These are phyloP conservation scores for Odontophorus gujanensis DNA, from an alignment of 2,113 vertebrate genomes.

Conservation along the genomic window DNA sequence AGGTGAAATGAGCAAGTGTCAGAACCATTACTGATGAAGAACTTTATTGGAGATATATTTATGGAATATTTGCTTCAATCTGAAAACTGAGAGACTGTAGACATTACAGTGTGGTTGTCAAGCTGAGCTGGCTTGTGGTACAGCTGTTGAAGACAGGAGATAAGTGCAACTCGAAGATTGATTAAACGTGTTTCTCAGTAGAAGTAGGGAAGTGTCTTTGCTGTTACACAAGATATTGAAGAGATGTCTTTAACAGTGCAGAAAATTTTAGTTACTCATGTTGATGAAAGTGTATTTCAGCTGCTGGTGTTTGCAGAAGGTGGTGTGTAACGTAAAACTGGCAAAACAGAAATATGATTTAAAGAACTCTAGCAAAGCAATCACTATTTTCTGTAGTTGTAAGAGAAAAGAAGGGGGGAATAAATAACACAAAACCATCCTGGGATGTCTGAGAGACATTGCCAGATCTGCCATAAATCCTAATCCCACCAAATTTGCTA, in stretches of 20 bases:
- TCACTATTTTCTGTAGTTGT: not conserved
- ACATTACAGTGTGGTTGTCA: not conserved
- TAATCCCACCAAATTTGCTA: not conserved
- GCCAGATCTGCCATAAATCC: not conserved
- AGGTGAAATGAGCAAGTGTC: not conserved
- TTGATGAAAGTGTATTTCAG: not conserved
- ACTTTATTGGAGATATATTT: not conserved
- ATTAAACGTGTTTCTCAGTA: not conserved
- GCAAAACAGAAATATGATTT: not conserved
- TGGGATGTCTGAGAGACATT: not conserved
- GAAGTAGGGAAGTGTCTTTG: not conserved
- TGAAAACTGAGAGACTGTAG: not conserved
- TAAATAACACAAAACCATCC: not conserved
- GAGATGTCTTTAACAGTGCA: slow-evolving; percentile 1
- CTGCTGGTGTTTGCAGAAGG: not conserved
- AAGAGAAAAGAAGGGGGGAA: not conserved
- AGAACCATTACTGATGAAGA: not conserved
- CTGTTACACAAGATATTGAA: not conserved
- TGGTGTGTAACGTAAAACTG: not conserved
- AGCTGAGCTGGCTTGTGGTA: not conserved
- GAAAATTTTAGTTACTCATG: not conserved
- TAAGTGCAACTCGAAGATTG: not conserved
- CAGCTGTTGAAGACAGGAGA: slow-evolving; percentile 17
- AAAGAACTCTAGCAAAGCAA: not conserved
- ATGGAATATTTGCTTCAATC: not conserved